These are phyloP conservation scores for Paramormyrops kingsleyae DNA, from an alignment of 2,113 vertebrate genomes.

Conservation along the genomic window DNA sequence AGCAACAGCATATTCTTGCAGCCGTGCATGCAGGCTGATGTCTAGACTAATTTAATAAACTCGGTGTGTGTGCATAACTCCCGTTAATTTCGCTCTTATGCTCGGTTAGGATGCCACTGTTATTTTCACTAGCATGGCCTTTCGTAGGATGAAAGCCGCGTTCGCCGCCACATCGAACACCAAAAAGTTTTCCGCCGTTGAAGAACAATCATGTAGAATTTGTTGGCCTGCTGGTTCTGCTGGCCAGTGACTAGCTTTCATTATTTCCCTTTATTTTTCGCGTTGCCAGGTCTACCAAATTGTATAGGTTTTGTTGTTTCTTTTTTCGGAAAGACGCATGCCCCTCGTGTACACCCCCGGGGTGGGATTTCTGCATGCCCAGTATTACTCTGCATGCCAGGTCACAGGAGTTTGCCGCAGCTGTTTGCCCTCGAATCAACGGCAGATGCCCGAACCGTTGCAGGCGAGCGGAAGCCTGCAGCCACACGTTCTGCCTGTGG, in stretches of 20 bases:
- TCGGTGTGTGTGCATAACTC: neutral
- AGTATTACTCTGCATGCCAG: neutral
- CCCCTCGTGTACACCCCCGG: neutral
- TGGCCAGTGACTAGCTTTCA: neutral
- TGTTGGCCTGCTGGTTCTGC: neutral
- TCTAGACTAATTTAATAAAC: neutral
- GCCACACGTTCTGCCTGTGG: conserved; percentile 11
- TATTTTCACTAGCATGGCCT: too few species aligned
- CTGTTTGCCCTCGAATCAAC: neutral
- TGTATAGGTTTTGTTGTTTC: neutral
- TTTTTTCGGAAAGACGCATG: neutral
- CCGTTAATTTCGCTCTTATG: neutral
- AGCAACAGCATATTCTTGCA: neutral
- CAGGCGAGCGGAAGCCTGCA: neutral
- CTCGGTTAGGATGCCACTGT: neutral
- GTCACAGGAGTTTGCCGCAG: neutral
- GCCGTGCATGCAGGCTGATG: neutral
- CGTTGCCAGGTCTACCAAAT: neutral
- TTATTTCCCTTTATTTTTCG: neutral
- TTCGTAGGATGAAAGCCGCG: neutral
- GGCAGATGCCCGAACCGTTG: neutral
- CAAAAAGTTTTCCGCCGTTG: neutral
- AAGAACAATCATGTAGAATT: neutral
- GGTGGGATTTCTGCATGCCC: neutral
- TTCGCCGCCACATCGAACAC: too few species aligned